phyloP scores from a whole-genome alignment of 1,140 invertebrate species.

The Eufriesea mexicana region DNA sequence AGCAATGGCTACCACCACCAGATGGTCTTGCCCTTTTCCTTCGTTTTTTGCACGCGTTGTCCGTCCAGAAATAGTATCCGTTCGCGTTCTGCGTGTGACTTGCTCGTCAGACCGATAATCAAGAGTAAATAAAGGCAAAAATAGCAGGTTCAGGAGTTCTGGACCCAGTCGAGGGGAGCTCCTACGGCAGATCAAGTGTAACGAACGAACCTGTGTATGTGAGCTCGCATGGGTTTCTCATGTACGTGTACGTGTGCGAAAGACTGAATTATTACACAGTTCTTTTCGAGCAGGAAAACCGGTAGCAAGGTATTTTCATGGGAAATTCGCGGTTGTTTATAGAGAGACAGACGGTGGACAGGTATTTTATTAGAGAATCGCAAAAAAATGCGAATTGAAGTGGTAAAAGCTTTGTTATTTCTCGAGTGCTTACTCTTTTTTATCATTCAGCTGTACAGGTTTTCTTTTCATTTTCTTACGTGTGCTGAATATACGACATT shows the following conservation, averaged over 20 bases:
- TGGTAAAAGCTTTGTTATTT: too few species aligned
- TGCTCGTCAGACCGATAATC: slow-evolving; percentile 40
- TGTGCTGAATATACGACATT: too few species aligned
- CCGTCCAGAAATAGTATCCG: background rate
- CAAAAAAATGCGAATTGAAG: too few species aligned
- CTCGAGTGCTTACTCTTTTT: too few species aligned
- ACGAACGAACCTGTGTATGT: background rate
- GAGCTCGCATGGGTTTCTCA: background rate
- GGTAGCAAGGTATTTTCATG: background rate
- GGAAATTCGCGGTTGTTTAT: background rate
- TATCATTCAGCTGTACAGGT: too few species aligned
- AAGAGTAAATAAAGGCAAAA: slow-evolving; percentile 54
- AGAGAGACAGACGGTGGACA: background rate
- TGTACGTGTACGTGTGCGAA: background rate
- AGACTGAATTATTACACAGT: slow-evolving; percentile 21
- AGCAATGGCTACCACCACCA: background rate
- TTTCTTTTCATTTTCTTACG: too few species aligned
- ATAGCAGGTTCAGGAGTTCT: slow-evolving; percentile 19
- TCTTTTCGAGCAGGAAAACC: background rate
- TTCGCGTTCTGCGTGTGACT: slow-evolving; percentile 37
- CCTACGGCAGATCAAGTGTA: background rate
- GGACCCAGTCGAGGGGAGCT: background rate
- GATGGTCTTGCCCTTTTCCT: background rate
- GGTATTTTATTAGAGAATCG: too few species aligned
- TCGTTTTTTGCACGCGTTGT: background rate